Evolutionary conservation across 1,140 invertebrate species (phyloP), one percentile per base, ranked within the genome.

Genomic region (Xylocopa sonorina): DNA sequence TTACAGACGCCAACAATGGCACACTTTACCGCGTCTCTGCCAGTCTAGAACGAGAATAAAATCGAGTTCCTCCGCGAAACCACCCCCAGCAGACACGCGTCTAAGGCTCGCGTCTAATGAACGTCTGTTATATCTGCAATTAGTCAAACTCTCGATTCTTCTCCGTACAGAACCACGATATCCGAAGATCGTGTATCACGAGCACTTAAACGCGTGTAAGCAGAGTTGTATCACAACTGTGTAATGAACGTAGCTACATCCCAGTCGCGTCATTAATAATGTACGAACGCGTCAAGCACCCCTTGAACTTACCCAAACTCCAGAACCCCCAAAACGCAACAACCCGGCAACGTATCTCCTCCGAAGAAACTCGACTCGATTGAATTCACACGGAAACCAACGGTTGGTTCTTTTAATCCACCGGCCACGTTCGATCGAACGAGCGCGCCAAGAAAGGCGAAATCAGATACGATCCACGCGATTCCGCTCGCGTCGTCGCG

Each of bases 401-500:
- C 9, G 7, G 4, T n/a, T 24, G 27, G 27, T 38, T 14, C n/a
- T 2, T 16, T 5, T 4, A 38, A 60, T 16, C 18, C 10, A n/a
- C 12, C 3, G n/a, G 7, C 24, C 29, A n/a, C 7, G 21, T 3
- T 21, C 38, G 21, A 53, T 29, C 4, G 24, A 38, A 55, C 16
- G n/a, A n/a, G n/a, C n/a, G n/a, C n/a, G 43, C 12, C 14, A 71
- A 38, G 9, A 38, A 38, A 38, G 9, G 9, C 38, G 9, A 9
- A 38, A 38, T 38, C 9, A 38, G 9, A 38, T 38, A 38, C 38
- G 38, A 38, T 38, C 78, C 41, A 46, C 38, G 76, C 55, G 76
- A 79, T 51, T 82, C 50, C 63, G 51, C 51, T 71, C 55, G 55
- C 78, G 68, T 76, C 60, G 69, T 66, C 55, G 57, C 82, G 57